A percentile compares a stretch with the other conserved stretches of the same genome.
Conservation (phyloP, 1,140 invertebrate genomes). For the Brachionus paranguensis region DNA sequence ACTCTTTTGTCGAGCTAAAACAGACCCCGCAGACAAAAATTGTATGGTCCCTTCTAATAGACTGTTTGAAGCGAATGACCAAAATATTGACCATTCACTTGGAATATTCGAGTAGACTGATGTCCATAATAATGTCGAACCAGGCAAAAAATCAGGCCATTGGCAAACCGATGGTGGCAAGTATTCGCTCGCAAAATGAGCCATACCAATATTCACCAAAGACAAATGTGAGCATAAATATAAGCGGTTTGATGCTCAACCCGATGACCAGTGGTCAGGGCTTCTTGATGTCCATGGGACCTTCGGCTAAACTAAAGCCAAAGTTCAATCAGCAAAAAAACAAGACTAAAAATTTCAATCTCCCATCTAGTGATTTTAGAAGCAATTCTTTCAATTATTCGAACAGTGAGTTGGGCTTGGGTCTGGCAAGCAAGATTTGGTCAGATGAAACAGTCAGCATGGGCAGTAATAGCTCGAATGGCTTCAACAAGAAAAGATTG, state of each 20-base stretch:
- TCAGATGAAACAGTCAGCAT: not conserved
- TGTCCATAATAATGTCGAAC: not conserved
- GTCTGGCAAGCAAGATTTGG: not conserved
- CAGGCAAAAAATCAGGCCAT: not conserved
- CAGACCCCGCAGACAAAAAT: not conserved
- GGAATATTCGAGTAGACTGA: constrained; percentile 15
- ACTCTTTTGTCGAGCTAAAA: not conserved
- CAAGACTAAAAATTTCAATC: not conserved
- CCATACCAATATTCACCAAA: not conserved
- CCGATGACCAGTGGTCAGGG: not conserved
- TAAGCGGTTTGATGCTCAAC: not conserved
- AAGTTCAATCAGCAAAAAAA: not conserved
- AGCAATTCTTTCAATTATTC: not conserved
- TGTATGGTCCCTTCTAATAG: not conserved
- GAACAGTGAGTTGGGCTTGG: not conserved
- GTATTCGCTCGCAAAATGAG: not conserved
- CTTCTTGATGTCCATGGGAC: not conserved
- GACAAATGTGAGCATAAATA: not conserved
- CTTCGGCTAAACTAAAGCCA: not conserved
- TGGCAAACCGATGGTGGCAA: not conserved
- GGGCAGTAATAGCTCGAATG: not conserved
- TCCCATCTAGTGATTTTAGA: not conserved
- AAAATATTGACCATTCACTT: not conserved
- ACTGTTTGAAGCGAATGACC: not conserved
- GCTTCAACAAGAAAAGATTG: not conserved